These are phyloP conservation scores for Actinostola sp. DNA, from an alignment of 92 coral and sea anemone genomes.

Conservation along the genomic window DNA sequence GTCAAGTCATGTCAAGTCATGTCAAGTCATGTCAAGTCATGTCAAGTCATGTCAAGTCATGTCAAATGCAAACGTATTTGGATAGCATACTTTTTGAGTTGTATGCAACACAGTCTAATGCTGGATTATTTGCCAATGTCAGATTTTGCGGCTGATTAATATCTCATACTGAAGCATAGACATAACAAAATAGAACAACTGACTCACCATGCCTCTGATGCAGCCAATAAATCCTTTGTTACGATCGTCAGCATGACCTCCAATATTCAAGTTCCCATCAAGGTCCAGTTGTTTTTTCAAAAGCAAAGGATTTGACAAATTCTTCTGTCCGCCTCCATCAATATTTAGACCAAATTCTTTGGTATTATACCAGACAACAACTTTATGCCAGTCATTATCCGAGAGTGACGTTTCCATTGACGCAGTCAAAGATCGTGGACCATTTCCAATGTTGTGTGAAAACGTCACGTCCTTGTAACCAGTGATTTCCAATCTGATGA, in stretches of 20 bases:
- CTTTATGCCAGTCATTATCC: conserved; percentile 66
- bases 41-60: too few relatives aligned
- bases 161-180: too few relatives aligned
- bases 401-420: too few relatives aligned
- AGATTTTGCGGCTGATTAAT: too few relatives aligned
- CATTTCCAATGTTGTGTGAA: conserved; percentile 66
- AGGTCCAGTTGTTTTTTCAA: conserved; percentile 60
- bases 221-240: conserved; percentile 84
- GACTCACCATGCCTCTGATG: conserved; percentile 79
- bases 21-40: too few relatives aligned
- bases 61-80: too few relatives aligned
- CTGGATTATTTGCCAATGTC: too few relatives aligned
- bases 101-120: too few relatives aligned
- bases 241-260: conserved; percentile 53
- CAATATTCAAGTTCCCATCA: conserved; percentile 55
- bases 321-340: conserved; percentile 37
- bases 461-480: conserved; percentile 58
- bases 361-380: conserved; percentile 65
- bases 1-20: too few relatives aligned
- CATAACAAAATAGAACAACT: not conserved
- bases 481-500: conserved; percentile 54
- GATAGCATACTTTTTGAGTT: too few relatives aligned
- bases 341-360: conserved; percentile 68
- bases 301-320: conserved; percentile 42
- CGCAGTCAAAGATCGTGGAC: conserved; percentile 28